Conservation (phyloP, 1,140 invertebrate species). For the Phymastichus coffea region DNA sequence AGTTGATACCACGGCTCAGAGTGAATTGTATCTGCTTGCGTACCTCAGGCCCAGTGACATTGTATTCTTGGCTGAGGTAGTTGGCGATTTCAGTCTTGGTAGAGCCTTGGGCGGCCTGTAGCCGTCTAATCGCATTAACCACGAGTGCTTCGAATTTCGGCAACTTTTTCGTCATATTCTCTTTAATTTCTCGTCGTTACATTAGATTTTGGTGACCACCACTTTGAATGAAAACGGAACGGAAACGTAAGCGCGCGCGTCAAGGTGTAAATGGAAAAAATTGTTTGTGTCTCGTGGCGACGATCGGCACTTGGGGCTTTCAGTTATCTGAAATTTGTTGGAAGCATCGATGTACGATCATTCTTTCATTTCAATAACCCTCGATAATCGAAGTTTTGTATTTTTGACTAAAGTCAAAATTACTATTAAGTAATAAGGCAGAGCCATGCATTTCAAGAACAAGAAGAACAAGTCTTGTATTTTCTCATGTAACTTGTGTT, state of each 20-base stretch:
- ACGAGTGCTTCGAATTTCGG: slow-evolving; percentile 46
- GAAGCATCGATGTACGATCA: too few species aligned
- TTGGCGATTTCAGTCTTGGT: slow-evolving; percentile 47
- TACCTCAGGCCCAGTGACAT: slow-evolving; percentile 35
- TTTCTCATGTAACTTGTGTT: too few species aligned
- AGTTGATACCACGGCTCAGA: slow-evolving; percentile 42
- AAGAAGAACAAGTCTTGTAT: too few species aligned
- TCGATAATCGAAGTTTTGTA: too few species aligned
- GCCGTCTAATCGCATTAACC: slow-evolving; percentile 44
- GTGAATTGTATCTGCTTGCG: slow-evolving; percentile 43
- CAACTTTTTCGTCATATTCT: slow-evolving; percentile 17
- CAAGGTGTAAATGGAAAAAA: slow-evolving; percentile 6
- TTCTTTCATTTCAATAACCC: too few species aligned
- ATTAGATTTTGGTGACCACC: too few species aligned
- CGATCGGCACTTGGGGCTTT: slow-evolving; percentile 12
- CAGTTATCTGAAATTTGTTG: too few species aligned
- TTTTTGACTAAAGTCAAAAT: too few species aligned
- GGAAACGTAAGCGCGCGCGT: background rate
- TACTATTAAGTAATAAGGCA: too few species aligned
- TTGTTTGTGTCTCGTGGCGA: slow-evolving; percentile 11
- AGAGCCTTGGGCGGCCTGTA: slow-evolving; percentile 48
- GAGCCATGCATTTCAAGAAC: too few species aligned
- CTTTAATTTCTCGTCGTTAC: background rate
- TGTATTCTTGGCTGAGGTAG: slow-evolving; percentile 46
- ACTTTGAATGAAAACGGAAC: too few species aligned